Conservation (phyloP, 2,888 invertebrate species). For the Ophioninae sp. region DNA sequence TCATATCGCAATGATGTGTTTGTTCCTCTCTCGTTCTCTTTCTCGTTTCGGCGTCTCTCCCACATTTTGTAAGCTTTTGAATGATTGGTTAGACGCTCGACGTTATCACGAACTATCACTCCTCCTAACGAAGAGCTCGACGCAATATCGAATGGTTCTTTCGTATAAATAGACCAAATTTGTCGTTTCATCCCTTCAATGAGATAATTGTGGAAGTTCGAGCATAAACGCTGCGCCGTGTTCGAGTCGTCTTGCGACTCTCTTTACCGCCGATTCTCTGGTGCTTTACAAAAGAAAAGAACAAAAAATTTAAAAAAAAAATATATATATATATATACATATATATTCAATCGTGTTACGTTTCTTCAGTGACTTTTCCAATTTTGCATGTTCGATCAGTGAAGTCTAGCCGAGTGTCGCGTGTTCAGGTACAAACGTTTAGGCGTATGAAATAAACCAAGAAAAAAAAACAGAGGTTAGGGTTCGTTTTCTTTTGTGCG, state of each 20-base stretch:
- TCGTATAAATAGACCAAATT: slow-evolving; percentile 75
- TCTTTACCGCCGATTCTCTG: neutral
- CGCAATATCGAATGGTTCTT: slow-evolving; percentile 66
- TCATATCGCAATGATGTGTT: slow-evolving; percentile 53
- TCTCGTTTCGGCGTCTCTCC: slow-evolving; percentile 19
- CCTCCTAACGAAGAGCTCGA: slow-evolving; percentile 34
- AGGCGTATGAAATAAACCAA: neutral
- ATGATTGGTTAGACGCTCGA: slow-evolving; percentile 51
- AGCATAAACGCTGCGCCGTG: neutral
- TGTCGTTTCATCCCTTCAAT: slow-evolving; percentile 68
- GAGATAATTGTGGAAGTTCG: slow-evolving; percentile 25
- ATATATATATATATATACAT: too few relatives aligned
- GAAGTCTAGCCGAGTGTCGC: neutral
- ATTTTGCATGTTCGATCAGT: neutral
- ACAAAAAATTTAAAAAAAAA: too few relatives aligned
- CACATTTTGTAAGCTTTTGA: slow-evolving; percentile 68
- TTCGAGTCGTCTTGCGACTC: neutral
- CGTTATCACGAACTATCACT: slow-evolving; percentile 51
- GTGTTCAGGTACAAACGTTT: neutral
- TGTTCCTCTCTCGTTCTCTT: slow-evolving; percentile 47
- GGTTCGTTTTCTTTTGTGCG: neutral
- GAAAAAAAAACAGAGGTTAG: neutral
- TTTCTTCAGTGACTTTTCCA: neutral
- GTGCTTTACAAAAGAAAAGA: neutral
- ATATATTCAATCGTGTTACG: too few relatives aligned